Percentiles rank a stretch among this genome's conserved stretches.
Conservation (phyloP, 1,140 invertebrate genomes). For the Calephelis nemesis region DNA sequence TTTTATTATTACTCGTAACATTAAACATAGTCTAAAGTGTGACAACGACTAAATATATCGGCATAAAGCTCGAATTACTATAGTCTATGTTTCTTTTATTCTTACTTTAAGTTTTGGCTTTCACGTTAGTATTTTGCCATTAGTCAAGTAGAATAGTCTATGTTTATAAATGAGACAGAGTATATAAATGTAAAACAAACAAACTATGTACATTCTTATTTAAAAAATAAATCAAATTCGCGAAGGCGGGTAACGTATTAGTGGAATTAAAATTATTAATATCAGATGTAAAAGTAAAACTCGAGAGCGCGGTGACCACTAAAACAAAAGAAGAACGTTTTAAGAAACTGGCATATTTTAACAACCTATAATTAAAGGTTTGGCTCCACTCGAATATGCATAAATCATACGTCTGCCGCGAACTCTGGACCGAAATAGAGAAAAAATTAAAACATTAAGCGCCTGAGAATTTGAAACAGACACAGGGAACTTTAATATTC, state of each 20-base stretch:
- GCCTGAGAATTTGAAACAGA: slow-evolving; percentile 50
- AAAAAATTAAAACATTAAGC: slow-evolving; percentile 77
- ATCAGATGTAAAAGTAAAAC: slow-evolving; percentile 48
- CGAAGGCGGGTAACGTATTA: not conserved
- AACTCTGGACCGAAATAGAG: slow-evolving; percentile 76
- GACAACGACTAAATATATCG: no score
- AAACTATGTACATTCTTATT: no score
- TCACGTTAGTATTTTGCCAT: no score
- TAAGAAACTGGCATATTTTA: slow-evolving; percentile 80
- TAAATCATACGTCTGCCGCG: slow-evolving; percentile 76
- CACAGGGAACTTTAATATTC: not conserved
- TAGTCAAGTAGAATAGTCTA: no score
- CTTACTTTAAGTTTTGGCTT: no score
- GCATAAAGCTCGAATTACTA: no score
- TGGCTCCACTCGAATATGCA: slow-evolving; percentile 74
- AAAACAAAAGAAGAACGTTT: slow-evolving; percentile 75
- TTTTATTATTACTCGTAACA: no score
- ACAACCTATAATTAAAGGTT: slow-evolving; percentile 79
- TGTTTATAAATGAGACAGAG: no score
- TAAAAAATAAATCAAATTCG: not conserved
- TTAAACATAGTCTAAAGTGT: no score
- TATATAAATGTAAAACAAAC: no score
- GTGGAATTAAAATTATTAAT: slow-evolving; percentile 20
- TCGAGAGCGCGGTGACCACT: slow-evolving; percentile 60
- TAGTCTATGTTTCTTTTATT: no score